Conservation (phyloP, 2,797 vertebrate species). For the Pseudomugil gertrudae region DNA sequence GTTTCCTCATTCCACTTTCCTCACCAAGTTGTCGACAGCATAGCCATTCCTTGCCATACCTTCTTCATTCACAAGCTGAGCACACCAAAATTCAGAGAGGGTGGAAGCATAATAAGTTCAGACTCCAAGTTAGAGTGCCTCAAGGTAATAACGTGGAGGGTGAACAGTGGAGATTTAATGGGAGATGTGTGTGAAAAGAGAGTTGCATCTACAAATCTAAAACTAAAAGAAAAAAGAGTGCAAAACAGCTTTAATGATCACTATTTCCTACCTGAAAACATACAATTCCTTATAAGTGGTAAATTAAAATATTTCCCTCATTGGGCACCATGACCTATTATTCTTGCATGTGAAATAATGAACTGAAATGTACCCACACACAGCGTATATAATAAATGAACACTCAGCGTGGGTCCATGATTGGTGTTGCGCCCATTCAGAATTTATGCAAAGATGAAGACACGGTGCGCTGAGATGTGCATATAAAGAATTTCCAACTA, state of each 20-base stretch:
- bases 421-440: neutral
- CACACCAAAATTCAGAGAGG: conserved; percentile 62
- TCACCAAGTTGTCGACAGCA: conserved; percentile 41
- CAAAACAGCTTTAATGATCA: neutral
- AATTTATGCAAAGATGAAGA: neutral
- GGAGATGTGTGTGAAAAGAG: conserved; percentile 42
- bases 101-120: conserved; percentile 70
- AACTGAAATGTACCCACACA: conserved; percentile 5
- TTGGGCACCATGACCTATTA: neutral
- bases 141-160: conserved; percentile 64
- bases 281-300: conserved; percentile 22
- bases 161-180: conserved; percentile 60
- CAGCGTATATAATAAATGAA: neutral
- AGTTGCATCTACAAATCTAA: conserved; percentile 18
- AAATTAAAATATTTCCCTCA: conserved; percentile 18
- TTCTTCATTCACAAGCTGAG: conserved; percentile 60
- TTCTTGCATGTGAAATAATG: conserved; percentile 11
- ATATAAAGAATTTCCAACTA: neutral
- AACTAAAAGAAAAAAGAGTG: neutral
- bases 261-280: conserved; percentile 9
- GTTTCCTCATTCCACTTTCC: conserved; percentile 68
- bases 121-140: conserved; percentile 69
- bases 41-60: conserved; percentile 54
- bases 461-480: neutral
- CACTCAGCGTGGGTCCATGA: conserved; percentile 11